Conservation (phyloP, 1,140 invertebrate species). For the Lasioglossum baleicum region DNA sequence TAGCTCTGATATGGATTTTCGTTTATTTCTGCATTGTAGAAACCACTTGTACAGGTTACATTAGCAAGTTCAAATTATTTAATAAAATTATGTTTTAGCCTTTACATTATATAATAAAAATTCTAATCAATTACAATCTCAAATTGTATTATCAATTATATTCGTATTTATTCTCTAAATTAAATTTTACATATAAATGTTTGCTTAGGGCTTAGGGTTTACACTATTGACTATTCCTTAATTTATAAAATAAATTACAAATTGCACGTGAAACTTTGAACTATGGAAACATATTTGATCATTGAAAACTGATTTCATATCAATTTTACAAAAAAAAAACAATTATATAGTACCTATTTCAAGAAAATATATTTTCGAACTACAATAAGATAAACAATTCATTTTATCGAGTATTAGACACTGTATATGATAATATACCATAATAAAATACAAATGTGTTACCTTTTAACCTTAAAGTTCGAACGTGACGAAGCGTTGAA, state of each 20-base stretch:
- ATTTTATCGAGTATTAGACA: not conserved
- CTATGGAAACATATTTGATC: constrained; percentile 4
- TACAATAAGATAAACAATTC: not conserved
- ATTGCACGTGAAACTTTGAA: constrained; percentile 19
- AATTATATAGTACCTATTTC: not conserved
- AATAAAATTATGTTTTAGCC: not conserved
- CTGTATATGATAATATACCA: not conserved
- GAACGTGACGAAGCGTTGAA: constrained; percentile 24
- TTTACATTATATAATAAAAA: constrained; percentile 3
- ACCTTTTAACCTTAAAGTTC: constrained; percentile 50
- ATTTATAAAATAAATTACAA: not conserved
- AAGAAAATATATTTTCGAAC: not conserved
- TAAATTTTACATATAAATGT: not conserved
- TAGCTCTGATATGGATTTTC: too few relatives aligned
- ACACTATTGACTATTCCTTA: not conserved
- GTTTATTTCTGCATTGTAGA: too few relatives aligned
- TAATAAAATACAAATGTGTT: constrained; percentile 32
- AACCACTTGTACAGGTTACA: not conserved
- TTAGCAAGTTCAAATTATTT: not conserved
- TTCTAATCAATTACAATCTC: not conserved
- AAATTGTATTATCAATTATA: not conserved
- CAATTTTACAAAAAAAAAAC: not conserved
- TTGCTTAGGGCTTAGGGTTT: not conserved
- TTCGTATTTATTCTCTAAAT: not conserved
- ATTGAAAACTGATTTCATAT: constrained; percentile 8